Conservation (phyloP, 1,140 invertebrate genomes). For the Euwallacea similis region DNA sequence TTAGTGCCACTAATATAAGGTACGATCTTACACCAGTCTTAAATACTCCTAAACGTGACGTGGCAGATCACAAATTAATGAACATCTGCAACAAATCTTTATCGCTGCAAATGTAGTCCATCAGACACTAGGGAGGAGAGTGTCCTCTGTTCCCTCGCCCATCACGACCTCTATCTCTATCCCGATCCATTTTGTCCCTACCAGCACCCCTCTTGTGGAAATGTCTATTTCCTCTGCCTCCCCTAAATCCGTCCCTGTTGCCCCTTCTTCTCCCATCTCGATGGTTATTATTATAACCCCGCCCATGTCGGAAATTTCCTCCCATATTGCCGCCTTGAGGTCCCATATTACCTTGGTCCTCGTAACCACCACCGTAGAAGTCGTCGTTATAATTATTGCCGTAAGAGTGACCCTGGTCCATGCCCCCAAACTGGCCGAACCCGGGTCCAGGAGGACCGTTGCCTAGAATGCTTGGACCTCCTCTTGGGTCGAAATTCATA, state of each 20-base stretch:
- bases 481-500: conserved; percentile 50
- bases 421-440: conserved; percentile 22
- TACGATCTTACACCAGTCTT: no score
- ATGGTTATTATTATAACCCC: conserved; percentile 22
- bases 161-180: conserved; percentile 1
- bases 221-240: conserved; percentile 27
- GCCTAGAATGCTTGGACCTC: conserved; percentile 46
- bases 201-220: conserved; percentile 31
- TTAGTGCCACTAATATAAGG: no score
- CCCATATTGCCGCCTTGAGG: conserved; percentile 13
- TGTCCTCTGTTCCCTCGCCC: conserved; percentile 11
- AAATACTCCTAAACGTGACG: no score
- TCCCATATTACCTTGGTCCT: conserved; percentile 33
- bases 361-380: conserved; percentile 31
- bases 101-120: conserved; percentile 1
- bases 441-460: conserved; percentile 42
- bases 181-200: conserved; percentile 26
- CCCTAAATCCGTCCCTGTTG: conserved; percentile 20
- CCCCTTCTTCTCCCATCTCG: conserved; percentile 27
- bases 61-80: conserved; percentile 5
- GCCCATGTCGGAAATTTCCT: conserved; percentile 27
- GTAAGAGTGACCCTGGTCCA: conserved; percentile 13
- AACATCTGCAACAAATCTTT: conserved; percentile 12
- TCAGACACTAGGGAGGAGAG: conserved; percentile 12
- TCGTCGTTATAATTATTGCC: conserved; percentile 26